Conservation (phyloP, 92 coral and sea anemone species). For the Zoanthus solanderi region DNA sequence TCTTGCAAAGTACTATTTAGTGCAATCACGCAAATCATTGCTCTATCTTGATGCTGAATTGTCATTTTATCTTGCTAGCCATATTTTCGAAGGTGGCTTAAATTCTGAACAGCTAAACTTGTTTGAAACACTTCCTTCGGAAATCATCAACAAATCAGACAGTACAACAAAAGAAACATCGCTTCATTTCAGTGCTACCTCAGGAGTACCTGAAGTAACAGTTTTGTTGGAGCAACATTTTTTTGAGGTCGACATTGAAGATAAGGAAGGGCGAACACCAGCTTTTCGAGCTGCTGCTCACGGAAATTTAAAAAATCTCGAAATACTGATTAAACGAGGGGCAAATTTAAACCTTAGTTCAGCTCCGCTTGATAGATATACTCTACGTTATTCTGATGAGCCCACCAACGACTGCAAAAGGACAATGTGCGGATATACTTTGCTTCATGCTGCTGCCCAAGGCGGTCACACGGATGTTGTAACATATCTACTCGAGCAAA, state of each 20-base stretch:
- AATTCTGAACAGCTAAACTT: neutral
- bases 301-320: slow-evolving; percentile 25
- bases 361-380: slow-evolving; percentile 22
- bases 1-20: slow-evolving; percentile 53
- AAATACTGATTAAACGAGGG: slow-evolving; percentile 46
- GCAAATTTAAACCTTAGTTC: slow-evolving; percentile 51
- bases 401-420: slow-evolving; percentile 43
- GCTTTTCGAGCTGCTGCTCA: slow-evolving; percentile 56
- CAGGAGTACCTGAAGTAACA: slow-evolving; percentile 26
- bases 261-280: slow-evolving; percentile 49
- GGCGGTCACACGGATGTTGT: slow-evolving; percentile 56
- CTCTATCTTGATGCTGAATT: slow-evolving; percentile 24
- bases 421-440: slow-evolving; percentile 55
- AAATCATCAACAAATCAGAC: slow-evolving; percentile 40
- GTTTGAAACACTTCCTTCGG: slow-evolving; percentile 50
- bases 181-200: slow-evolving; percentile 50
- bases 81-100: slow-evolving; percentile 55
- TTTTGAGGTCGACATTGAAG: slow-evolving; percentile 39
- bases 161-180: slow-evolving; percentile 45
- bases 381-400: slow-evolving; percentile 26
- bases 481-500: slow-evolving; percentile 29
- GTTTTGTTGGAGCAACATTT: slow-evolving; percentile 53
- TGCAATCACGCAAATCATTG: neutral
- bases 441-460: slow-evolving; percentile 65
- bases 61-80: slow-evolving; percentile 61